Base-by-base conservation (phyloP, 1,140 invertebrate species). In the Diorhabda sublineata region DNA sequence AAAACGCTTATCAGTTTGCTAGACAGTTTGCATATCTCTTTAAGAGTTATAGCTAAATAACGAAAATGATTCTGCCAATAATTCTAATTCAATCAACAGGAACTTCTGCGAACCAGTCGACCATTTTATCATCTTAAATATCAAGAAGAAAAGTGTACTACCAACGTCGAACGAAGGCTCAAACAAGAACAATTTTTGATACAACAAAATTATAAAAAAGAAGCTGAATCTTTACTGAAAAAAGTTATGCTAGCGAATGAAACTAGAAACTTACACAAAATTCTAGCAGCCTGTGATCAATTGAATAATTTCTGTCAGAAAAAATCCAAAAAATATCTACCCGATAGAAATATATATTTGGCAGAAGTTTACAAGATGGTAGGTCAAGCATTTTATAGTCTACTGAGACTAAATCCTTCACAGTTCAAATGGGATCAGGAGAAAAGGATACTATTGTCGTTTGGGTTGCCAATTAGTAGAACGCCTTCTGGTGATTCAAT, bases 121-220 rank as follows among this genome's bases (percentile, higher is more conserved):
- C 85, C 85, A 4, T 86, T 85, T 74, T 86, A 85, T 65, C 83
- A 82, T 9, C 82, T 85, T 4, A 85, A 84, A 79, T 79, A 83
- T 68, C 80, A 84, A 42, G 84, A 85, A 74, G 83, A 82, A 45
- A 81, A 79, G 6, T 78, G 82, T 61, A 83, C 83, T 2, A 81
- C 81, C 65, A 73, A 83, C 68, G 79, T 84, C 52, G 81, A 80
- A 69, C 78, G 78, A 42, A 81, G 83, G 62, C 82, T 82, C 45
- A 77, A 82, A 64, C 70, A 74, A 11, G 77, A 84, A 42, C 73
- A 84, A 9, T 70, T 75, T 45, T 80, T 77, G 64, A 81, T 84
- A 73, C 81, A 83, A 61, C 76, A 81, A 66, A 79, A 79, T 5
- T 80, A 81, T 3, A 81, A 80, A 45, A 78, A 75, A 9, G 83